Conservation (phyloP, 53 echinoderm and acorn worm genomes). For the Actinopyga echinites region DNA sequence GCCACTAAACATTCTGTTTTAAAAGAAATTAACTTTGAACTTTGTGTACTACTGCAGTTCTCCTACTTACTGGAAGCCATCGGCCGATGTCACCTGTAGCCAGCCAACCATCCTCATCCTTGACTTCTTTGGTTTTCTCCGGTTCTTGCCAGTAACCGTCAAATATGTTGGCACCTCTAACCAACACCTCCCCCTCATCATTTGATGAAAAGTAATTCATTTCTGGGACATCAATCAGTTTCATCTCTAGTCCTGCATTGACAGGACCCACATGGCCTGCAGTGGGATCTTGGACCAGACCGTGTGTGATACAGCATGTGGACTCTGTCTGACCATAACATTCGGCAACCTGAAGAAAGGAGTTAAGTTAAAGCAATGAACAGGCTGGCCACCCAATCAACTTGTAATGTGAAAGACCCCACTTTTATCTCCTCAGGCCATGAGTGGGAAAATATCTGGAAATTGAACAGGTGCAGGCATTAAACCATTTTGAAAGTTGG, state of each 20-base stretch:
- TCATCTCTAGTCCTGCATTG: conserved; percentile 74
- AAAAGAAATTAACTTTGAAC: too few species aligned
- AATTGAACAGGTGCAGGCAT: too few species aligned
- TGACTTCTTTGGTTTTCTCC: conserved; percentile 78
- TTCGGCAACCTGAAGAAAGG: conserved; percentile 61
- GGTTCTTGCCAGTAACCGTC: conserved; percentile 83
- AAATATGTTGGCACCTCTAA: conserved; percentile 75
- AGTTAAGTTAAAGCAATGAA: background rate
- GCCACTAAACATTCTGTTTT: too few species aligned
- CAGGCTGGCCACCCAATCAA: too few species aligned
- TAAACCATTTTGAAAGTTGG: too few species aligned
- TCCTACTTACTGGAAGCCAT: conserved; percentile 73
- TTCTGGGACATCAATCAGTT: conserved; percentile 87
- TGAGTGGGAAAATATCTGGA: too few species aligned
- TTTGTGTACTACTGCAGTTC: background rate
- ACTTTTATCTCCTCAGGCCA: too few species aligned
- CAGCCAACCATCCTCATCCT: conserved; percentile 96
- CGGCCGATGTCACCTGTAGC: conserved; percentile 90
- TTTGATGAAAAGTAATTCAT: conserved; percentile 79
- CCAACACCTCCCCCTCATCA: conserved; percentile 87
- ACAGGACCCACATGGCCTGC: conserved; percentile 88
- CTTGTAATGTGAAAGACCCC: too few species aligned
- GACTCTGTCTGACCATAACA: conserved; percentile 94
- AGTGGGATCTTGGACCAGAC: conserved; percentile 55
- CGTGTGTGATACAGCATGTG: conserved; percentile 65